These are phyloP conservation scores for Falco rusticolus DNA, from an alignment of 2,797 vertebrate genomes.

Conservation along the genomic window DNA sequence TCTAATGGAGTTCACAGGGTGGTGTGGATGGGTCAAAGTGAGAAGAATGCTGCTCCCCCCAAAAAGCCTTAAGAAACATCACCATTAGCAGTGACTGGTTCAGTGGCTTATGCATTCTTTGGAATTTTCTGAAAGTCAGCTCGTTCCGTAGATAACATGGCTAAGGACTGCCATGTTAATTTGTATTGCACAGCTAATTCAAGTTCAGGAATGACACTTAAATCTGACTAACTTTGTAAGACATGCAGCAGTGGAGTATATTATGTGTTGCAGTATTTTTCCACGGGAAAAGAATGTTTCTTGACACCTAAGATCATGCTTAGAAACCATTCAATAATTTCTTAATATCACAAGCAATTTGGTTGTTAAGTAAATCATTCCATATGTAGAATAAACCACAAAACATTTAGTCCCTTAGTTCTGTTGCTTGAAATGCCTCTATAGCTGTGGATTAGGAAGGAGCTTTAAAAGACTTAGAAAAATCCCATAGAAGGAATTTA, in stretches of 20 bases:
- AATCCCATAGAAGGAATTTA: background rate
- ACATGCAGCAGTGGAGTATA: background rate
- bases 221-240: background rate
- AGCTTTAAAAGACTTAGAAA: background rate
- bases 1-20: background rate
- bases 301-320: background rate
- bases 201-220: background rate
- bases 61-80: background rate
- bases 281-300: background rate
- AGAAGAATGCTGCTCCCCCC: background rate
- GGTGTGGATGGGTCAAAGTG: background rate
- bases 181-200: background rate
- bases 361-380: background rate
- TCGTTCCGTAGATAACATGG: background rate
- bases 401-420: background rate
- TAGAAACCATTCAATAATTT: background rate
- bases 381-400: background rate
- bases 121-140: background rate
- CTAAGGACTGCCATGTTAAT: background rate
- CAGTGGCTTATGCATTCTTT: background rate
- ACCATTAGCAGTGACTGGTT: background rate
- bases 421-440: background rate
- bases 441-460: background rate
- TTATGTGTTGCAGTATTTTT: background rate
- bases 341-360: background rate